Conservation (phyloP, 2,888 invertebrate species). For the Machimus rusticus region DNA sequence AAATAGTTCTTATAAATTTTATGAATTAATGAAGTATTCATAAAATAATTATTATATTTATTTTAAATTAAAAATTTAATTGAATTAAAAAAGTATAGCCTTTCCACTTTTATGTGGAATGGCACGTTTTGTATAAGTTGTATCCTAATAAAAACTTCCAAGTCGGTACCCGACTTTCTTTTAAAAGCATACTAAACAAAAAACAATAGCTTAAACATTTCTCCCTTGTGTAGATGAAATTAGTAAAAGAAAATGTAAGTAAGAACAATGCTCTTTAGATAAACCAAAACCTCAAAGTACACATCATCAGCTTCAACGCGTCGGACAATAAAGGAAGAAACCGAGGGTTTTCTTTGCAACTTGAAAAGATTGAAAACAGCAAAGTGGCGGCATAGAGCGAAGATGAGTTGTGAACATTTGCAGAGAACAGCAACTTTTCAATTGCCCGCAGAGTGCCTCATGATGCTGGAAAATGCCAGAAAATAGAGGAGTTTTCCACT, state of each 20-base stretch:
- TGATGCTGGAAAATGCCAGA: neutral
- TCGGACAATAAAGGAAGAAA: neutral
- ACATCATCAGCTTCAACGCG: neutral
- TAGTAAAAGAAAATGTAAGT: neutral
- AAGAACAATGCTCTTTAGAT: neutral
- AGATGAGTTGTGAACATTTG: neutral
- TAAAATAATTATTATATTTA: no score
- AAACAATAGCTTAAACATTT: neutral
- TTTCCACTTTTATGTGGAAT: no score
- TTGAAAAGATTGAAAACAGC: neutral
- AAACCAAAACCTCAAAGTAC: neutral
- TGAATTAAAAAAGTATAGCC: no score
- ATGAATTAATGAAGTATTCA: no score
- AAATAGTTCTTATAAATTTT: no score
- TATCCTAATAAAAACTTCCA: no score
- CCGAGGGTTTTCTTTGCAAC: neutral
- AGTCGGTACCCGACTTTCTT: no score
- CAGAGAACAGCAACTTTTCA: neutral
- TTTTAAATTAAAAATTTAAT: no score
- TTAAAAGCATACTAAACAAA: neutral
- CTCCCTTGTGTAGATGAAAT: neutral
- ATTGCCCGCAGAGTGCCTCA: neutral
- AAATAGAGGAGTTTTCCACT: neutral
- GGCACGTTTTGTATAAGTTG: no score
- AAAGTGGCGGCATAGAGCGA: neutral